A percentile compares a stretch with the other conserved stretches of the same genome.
Evolutionary conservation across 2,113 vertebrate genomes (phyloP).

Genomic region (Orientallactaga bullata): DNA sequence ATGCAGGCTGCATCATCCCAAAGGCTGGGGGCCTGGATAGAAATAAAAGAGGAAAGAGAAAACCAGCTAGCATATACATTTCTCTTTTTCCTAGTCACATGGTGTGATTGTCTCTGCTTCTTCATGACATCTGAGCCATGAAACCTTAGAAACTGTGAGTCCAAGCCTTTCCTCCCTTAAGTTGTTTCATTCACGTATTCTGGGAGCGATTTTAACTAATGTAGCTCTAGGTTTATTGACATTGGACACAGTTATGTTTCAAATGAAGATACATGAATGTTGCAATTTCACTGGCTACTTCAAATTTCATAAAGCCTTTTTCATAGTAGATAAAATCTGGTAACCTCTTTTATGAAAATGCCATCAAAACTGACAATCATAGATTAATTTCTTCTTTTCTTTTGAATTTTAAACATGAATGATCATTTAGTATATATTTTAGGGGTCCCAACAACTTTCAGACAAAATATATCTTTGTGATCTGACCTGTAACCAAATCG

Average conservation of each 20-base stretch:
- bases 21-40: background rate
- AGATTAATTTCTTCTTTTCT: background rate
- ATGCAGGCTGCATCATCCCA: background rate
- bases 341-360: background rate
- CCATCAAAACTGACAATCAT: background rate
- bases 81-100: too few species aligned
- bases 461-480: background rate
- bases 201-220: background rate
- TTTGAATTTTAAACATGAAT: constrained; percentile 13
- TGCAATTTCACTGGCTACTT: background rate
- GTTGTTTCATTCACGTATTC: too few species aligned
- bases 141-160: too few species aligned
- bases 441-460: background rate
- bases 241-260: background rate
- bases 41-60: too few species aligned
- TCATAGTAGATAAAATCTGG: background rate
- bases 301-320: constrained; percentile 20
- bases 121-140: too few species aligned
- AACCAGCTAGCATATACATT: too few species aligned
- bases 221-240: background rate
- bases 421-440: background rate
- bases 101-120: too few species aligned
- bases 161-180: too few species aligned
- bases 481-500: background rate
- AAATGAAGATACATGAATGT: background rate